Percentiles rank a stretch among this genome's conserved stretches.
These are phyloP conservation scores for Eidolon helvum DNA, from an alignment of 2,113 vertebrate species.

Conservation along the genomic window DNA sequence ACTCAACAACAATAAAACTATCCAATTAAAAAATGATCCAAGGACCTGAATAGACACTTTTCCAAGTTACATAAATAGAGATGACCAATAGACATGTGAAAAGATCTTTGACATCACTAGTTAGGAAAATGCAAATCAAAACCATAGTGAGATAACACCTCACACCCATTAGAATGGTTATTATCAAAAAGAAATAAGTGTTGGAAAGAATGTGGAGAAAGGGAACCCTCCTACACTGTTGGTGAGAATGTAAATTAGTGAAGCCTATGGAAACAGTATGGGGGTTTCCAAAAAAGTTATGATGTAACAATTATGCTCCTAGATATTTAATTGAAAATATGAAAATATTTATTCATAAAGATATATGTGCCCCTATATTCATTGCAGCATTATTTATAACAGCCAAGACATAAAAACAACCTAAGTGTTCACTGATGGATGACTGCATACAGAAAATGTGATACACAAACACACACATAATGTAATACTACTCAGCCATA, in stretches of 20 bases:
- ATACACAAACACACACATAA: neutral
- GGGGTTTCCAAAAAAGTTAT: neutral
- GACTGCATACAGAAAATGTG: neutral
- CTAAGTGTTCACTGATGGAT: neutral
- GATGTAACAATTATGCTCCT: neutral
- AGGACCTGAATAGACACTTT: neutral
- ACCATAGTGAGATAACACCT: neutral
- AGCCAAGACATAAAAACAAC: neutral
- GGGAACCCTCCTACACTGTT: neutral
- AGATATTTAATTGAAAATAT: neutral
- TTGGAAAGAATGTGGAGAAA: neutral
- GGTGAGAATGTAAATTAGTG: neutral
- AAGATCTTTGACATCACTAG: neutral
- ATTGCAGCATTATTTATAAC: neutral
- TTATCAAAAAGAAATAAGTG: neutral
- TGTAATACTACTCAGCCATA: neutral
- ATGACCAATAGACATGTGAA: neutral
- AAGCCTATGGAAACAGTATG: neutral
- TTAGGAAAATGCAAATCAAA: neutral
- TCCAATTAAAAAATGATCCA: neutral
- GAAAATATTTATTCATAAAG: neutral
- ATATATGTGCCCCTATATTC: neutral
- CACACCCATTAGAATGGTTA: neutral
- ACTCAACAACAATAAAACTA: neutral
- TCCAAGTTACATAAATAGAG: neutral